Percentiles rank a stretch among this genome's conserved stretches.
Evolutionary conservation across 2,797 vertebrate genomes (phyloP).

Genomic region (Paedocypris micromegethes): DNA sequence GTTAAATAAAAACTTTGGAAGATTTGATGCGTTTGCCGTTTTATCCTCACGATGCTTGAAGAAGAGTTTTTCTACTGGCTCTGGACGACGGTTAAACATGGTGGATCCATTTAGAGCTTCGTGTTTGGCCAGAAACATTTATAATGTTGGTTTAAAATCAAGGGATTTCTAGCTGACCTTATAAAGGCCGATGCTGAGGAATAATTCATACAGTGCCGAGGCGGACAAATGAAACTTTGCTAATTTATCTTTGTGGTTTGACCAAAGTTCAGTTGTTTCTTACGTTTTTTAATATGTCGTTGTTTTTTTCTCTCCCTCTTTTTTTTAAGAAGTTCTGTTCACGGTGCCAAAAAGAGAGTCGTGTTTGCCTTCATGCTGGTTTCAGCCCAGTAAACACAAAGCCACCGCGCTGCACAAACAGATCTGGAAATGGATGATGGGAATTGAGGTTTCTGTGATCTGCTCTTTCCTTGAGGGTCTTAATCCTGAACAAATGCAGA

Average conservation of each 20-base stretch:
- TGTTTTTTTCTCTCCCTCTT: constrained; percentile 4
- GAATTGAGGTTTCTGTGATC: constrained; percentile 30
- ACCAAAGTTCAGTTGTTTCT: constrained; percentile 36
- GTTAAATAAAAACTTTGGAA: constrained; percentile 73
- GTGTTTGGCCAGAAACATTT: not conserved
- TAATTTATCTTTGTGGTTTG: constrained; percentile 41
- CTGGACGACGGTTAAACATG: constrained; percentile 5
- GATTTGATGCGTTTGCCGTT: constrained; percentile 46
- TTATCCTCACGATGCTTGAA: constrained; percentile 23
- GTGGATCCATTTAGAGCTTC: not conserved
- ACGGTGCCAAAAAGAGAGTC: constrained; percentile 13
- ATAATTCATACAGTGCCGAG: constrained; percentile 33
- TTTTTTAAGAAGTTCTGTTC: constrained; percentile 9
- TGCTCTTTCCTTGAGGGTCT: constrained; percentile 38
- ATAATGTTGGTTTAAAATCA: constrained; percentile 1
- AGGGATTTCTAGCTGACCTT: not conserved
- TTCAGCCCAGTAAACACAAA: constrained; percentile 35
- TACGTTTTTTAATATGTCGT: constrained; percentile 4
- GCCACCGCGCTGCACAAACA: constrained; percentile 24
- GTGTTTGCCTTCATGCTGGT: constrained; percentile 33
- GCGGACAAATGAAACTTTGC: constrained; percentile 27
- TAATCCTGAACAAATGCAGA: constrained; percentile 44
- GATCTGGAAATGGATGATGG: constrained; percentile 28
- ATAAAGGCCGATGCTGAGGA: not conserved
- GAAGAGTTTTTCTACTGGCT: not conserved